Base-by-base conservation (phyloP, 1,140 invertebrate genomes). In the Drosophila parvula region DNA sequence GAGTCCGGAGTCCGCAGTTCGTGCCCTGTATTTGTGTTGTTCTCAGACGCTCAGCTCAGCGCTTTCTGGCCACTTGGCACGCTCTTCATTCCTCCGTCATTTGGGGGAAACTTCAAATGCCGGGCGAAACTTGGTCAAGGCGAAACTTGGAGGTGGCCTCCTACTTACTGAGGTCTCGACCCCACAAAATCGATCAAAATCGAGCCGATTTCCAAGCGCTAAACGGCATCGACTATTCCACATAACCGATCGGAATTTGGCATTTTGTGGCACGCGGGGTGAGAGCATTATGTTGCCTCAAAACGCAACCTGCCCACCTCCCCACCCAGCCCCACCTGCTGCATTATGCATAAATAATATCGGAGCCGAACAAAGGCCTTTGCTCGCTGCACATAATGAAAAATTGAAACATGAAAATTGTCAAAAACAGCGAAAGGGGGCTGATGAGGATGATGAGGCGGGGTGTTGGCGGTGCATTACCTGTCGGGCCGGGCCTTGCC, bases 391-490 rank as follows among this genome's bases (percentile, higher is more conserved):
- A 77, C 62, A 79, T 79, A 83, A 88, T 86, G 83, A 89, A 88
- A 88, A 83, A 88, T 88, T 88, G 84, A 88, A 88, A 88, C 83
- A 86, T 80, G 83, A 88, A 86, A 88, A 88, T 88, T 88, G 83
- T 83, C 83, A 88, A 89, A 88, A 89, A 80, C 83, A 88, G 79
- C 63, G 64, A 77, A 40, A 10, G 1, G 50, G 36, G 47, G 50
- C 6, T 50, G 48, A 28, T 63, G 58, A 67, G 34, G 14, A n/a
- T 16, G 48, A 50, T 18, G 18, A 5, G 44, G n/a, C 7, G n/a
- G 28, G 16, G 40, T 32, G n/a, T 18, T 14, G 36, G 27, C 64
- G 36, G 27, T 61, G 68, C 82, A 86, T 85, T 85, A 85, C 82
- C 79, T 85, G 82, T 77, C 79, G 65, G 53, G 41, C 64, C 63